Conservation (phyloP, 2,888 invertebrate species). For the Lycocerus yunnanus region DNA sequence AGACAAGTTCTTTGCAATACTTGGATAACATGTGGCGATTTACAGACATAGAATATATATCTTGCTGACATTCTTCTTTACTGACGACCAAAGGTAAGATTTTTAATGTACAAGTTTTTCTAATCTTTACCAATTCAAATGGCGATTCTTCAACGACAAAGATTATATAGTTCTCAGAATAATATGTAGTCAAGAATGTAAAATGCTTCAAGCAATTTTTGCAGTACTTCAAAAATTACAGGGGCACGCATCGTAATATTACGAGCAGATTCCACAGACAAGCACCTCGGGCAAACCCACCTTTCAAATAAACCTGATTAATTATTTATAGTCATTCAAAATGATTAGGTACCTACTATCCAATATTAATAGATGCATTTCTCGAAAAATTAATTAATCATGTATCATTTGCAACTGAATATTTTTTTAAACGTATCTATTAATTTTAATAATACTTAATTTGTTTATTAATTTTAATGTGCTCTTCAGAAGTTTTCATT, state of each 20-base stretch:
- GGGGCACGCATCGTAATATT: constrained; percentile 39
- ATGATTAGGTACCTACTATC: background rate
- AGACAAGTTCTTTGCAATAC: constrained; percentile 20
- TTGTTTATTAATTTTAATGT: background rate
- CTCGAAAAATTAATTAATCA: background rate
- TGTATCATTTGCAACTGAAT: background rate
- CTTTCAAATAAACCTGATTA: constrained; percentile 22
- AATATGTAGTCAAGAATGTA: constrained; percentile 37
- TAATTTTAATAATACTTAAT: background rate
- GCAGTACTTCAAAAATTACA: constrained; percentile 41
- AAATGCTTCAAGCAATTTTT: constrained; percentile 35
- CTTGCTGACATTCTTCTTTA: constrained; percentile 46
- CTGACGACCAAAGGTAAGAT: constrained; percentile 46
- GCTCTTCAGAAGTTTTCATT: background rate
- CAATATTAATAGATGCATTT: background rate
- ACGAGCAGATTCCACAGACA: constrained; percentile 38
- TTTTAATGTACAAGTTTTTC: constrained; percentile 19
- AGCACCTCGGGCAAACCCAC: constrained; percentile 35
- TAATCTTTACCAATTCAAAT: constrained; percentile 13
- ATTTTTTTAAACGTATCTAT: background rate
- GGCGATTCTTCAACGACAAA: constrained; percentile 16
- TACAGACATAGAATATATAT: constrained; percentile 35
- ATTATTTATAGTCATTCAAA: constrained; percentile 6
- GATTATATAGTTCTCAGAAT: constrained; percentile 31
- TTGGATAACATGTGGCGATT: constrained; percentile 41